Conservation (phyloP, 2,113 vertebrate genomes). For the Oxygymnocypris stewartii region DNA sequence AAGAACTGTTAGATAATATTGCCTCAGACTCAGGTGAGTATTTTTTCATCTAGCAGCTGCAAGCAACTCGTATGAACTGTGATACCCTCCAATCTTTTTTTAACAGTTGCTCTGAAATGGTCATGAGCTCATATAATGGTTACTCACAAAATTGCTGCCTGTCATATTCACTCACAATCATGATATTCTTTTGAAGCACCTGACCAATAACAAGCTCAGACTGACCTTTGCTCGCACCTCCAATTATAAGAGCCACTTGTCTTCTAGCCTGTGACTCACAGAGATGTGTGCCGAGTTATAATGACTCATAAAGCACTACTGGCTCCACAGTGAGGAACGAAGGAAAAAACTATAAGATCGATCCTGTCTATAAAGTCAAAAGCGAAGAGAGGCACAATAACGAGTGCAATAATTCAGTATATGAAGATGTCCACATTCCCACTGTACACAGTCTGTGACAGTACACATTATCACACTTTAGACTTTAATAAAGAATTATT, state of each 20-base stretch:
- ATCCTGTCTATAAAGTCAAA: constrained; percentile 12
- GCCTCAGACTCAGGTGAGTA: constrained; percentile 27
- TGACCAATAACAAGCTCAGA: constrained; percentile 17
- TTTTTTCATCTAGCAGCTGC: background rate
- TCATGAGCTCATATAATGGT: background rate
- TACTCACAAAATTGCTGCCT: background rate
- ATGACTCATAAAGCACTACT: constrained; percentile 19
- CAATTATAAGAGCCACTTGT: constrained; percentile 37
- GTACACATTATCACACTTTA: background rate
- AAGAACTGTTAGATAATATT: constrained; percentile 15
- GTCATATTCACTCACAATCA: constrained; percentile 5
- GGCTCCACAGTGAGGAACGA: background rate
- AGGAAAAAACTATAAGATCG: background rate
- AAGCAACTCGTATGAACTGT: background rate
- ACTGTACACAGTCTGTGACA: too few relatives aligned
- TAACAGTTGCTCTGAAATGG: background rate
- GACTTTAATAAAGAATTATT: background rate
- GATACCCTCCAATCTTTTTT: background rate
- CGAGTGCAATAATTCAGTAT: background rate
- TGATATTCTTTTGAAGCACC: constrained; percentile 3
- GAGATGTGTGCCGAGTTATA: background rate
- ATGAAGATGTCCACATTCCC: background rate
- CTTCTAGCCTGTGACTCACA: constrained; percentile 23
- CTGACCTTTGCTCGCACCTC: constrained; percentile 30
- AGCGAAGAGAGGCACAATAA: background rate